A percentile compares a stretch with the other conserved stretches of the same genome.
Evolutionary conservation across 2,113 vertebrate genomes (phyloP).

Genomic region (Tachuris rubrigastra): DNA sequence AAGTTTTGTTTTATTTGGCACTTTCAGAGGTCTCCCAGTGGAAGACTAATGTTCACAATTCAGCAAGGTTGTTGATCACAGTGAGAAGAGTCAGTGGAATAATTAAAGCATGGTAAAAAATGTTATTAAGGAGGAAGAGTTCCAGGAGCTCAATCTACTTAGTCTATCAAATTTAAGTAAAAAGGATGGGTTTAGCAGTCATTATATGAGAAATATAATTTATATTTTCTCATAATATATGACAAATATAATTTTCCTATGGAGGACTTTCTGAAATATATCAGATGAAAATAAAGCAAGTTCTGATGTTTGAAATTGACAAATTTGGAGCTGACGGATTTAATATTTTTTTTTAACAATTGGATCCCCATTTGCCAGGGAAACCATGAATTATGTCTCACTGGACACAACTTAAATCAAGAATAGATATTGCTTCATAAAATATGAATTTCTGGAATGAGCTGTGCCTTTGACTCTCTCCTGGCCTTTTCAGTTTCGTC

Average conservation of each 20-base stretch:
- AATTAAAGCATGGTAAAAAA: slow-evolving; percentile 22
- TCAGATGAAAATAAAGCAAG: neutral
- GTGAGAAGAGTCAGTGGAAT: slow-evolving; percentile 1
- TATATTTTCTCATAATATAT: neutral
- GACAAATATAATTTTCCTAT: neutral
- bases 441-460: neutral
- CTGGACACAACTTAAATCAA: neutral
- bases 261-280: neutral
- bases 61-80: neutral
- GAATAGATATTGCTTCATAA: neutral
- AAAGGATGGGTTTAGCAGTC: neutral
- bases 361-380: neutral
- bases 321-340: neutral
- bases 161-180: neutral
- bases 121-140: neutral
- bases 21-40: neutral
- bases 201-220: neutral
- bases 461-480: neutral
- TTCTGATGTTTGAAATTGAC: neutral
- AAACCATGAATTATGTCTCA: neutral
- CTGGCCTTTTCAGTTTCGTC: neutral
- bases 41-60: slow-evolving; percentile 8
- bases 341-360: neutral
- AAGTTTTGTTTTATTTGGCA: slow-evolving; percentile 1
- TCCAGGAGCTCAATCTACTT: neutral